Conservation (phyloP, 2,888 invertebrate species). For the Ashinkailepas kermadecensis region DNA sequence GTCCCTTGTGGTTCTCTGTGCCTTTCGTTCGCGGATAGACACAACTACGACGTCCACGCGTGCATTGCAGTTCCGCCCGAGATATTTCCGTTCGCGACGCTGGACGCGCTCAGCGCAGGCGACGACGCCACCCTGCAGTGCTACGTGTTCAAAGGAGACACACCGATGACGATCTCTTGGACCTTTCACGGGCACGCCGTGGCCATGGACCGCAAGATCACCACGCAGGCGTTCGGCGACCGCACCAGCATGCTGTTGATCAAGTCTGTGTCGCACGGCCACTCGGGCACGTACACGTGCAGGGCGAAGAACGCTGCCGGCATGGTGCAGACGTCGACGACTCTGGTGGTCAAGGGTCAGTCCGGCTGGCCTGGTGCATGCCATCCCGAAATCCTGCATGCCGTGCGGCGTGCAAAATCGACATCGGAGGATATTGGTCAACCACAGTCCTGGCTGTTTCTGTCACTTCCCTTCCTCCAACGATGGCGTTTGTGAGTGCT, state of each 20-base stretch:
- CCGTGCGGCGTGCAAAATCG: too few relatives aligned
- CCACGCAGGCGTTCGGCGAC: conserved; percentile 42
- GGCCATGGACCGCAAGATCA: conserved; percentile 30
- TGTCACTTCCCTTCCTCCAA: background rate
- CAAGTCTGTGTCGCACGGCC: conserved; percentile 58
- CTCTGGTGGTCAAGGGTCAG: conserved; percentile 32
- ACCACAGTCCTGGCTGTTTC: background rate
- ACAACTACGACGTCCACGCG: too few relatives aligned
- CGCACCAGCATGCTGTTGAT: conserved; percentile 61
- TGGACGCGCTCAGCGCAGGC: conserved; percentile 36
- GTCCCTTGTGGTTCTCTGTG: too few relatives aligned
- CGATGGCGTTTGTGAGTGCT: too few relatives aligned
- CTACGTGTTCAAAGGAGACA: conserved; percentile 39
- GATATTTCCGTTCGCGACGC: conserved; percentile 46
- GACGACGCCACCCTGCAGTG: conserved; percentile 39
- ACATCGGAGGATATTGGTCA: too few relatives aligned
- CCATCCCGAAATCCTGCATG: too few relatives aligned
- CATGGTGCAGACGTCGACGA: conserved; percentile 41
- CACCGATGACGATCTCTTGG: conserved; percentile 40
- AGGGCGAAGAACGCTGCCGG: conserved; percentile 51
- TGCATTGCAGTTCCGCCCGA: conserved; percentile 59
- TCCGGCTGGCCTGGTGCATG: background rate
- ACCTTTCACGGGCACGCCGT: conserved; percentile 35
- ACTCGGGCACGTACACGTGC: conserved; percentile 70
- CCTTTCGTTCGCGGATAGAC: too few relatives aligned